A percentile compares a stretch with the other conserved stretches of the same genome.
Evolutionary conservation across 1,140 invertebrate species (phyloP).

Genomic region (Ooceraea biroi): DNA sequence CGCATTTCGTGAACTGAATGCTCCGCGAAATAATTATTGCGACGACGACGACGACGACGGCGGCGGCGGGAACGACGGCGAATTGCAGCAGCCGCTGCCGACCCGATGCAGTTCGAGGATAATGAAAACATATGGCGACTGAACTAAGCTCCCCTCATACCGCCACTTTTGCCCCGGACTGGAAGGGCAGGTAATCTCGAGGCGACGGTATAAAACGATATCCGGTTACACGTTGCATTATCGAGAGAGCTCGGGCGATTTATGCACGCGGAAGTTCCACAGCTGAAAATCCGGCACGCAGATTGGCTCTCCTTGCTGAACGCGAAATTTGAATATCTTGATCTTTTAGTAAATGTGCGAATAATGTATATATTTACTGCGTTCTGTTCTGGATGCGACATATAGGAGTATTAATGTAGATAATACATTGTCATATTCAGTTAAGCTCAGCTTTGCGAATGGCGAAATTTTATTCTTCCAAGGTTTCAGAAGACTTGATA

Average conservation of each 20-base stretch:
- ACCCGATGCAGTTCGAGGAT: not conserved
- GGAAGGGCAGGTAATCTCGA: conserved; percentile 41
- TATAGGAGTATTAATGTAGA: not conserved
- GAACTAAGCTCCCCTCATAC: conserved; percentile 30
- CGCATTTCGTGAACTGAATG: conserved; percentile 32
- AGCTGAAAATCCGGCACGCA: conserved; percentile 38
- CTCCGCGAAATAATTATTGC: conserved; percentile 65
- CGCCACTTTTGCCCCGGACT: not conserved
- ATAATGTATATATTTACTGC: conserved; percentile 34
- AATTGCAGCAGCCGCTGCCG: not conserved
- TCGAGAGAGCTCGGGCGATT: conserved; percentile 35
- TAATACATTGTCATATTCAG: not conserved
- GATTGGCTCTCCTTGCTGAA: conserved; percentile 33
- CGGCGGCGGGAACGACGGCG: not conserved
- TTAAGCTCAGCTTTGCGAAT: not conserved
- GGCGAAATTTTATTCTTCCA: not conserved
- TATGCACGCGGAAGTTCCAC: conserved; percentile 12
- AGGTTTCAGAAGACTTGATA: not conserved
- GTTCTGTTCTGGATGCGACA: not conserved
- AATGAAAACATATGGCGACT: conserved; percentile 51
- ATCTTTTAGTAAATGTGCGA: conserved; percentile 27
- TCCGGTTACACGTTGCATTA: conserved; percentile 48
- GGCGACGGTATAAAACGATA: conserved; percentile 47
- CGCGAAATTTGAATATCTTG: conserved; percentile 43
- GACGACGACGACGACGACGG: too few species aligned